phyloP scores from a whole-genome alignment of 2,113 vertebrate genomes.

The pig (Sus scrofa) region T2T-Sscrofa CM000823.6:64968001-64968500 shows the following conservation, averaged over 20 bases:
- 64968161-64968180: background rate
- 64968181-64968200: background rate
- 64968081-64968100: fast-evolving
- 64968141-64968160: background rate
- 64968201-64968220: too few relatives aligned
- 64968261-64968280: background rate
- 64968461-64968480: background rate
- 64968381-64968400: background rate
- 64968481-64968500: background rate
- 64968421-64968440: background rate
- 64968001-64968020: too few relatives aligned
- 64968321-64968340: background rate
- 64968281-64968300: background rate
- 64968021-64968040: too few relatives aligned
- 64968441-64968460: background rate
- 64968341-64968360: background rate
- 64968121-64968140: fast-evolving
- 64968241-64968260: background rate
- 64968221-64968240: background rate
- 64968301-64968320: background rate
- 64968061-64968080: too few relatives aligned
- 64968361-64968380: constrained; percentile 8
- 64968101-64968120: too few relatives aligned
- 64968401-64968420: background rate
- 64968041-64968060: too few relatives aligned